Base-by-base conservation (phyloP, 2,797 vertebrate species). In the Coilia nasus region DNA sequence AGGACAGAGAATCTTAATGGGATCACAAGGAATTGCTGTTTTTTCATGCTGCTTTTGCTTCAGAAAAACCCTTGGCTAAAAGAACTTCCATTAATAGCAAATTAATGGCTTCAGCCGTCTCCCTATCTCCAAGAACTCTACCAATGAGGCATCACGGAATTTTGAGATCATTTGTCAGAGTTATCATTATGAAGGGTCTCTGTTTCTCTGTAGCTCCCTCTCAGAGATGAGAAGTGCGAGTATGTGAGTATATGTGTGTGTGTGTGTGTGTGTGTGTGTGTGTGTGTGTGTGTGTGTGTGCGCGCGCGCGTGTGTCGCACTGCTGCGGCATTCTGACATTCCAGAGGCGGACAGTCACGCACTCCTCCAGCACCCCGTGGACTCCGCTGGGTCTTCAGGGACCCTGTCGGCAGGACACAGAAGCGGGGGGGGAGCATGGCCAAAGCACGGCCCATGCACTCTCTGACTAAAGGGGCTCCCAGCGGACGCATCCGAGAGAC, bases 241-340 rank as follows among this genome's bases (percentile, higher is more conserved):
- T 35, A n/a, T n/a, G 28, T 75, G 28, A 41, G 31, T 31, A 17
- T 21, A 31, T 44, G 71, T 44, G 31, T 14, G 12, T 54, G 12
- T 23, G 7, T 44, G 71, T 44, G 31, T 14, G 12, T 54, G 12
- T 23, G 7, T n/a, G 14, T n/a, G n/a, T n/a, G 14, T 6, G 28
- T 35, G n/a, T n/a, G 28, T 75, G 28, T 19, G 31, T 31, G 6
- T 21, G 71, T 44, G 71, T 44, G 31, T 14, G 12, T 54, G 12
- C n/a, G n/a, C n/a, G n/a, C n/a, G n/a, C n/a, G n/a, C n/a, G n/a
- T 23, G 7, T 56, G 56, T 56, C 17, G 23, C 60, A 23, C 44
- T 54, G 44, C 83, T 86, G 82, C 84, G 81, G 84, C 83, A 84
- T 75, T 50, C 83, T 67, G 23, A 84, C 46, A 84, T 84, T 87